Conservation (phyloP, 2,113 vertebrate species). For the Macrotus californicus region DNA sequence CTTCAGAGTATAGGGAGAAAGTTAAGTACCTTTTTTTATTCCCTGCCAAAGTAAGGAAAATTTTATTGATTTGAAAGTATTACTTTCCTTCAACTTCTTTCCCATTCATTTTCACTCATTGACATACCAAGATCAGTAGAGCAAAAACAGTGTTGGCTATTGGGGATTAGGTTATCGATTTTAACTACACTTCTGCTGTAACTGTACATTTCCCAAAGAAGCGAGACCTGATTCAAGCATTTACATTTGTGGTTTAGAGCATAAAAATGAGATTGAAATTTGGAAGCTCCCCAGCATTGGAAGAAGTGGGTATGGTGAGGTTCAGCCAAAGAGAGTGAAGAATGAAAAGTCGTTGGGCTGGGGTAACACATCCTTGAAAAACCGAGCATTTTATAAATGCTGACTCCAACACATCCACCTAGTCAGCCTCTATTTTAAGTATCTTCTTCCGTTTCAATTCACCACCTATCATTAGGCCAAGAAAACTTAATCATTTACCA, state of each 20-base stretch:
- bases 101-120: neutral
- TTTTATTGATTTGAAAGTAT: neutral
- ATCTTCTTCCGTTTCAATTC: neutral
- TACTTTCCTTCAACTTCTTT: neutral
- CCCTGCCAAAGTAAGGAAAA: neutral
- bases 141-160: neutral
- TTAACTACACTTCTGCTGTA: neutral
- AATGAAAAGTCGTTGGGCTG: neutral
- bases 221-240: neutral
- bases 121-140: neutral
- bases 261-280: neutral
- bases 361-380: neutral
- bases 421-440: neutral
- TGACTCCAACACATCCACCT: neutral
- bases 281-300: neutral
- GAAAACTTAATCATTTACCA: neutral
- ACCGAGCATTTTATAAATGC: neutral
- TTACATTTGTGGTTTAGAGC: neutral
- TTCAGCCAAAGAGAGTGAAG: neutral
- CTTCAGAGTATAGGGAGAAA: neutral
- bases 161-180: neutral
- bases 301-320: neutral
- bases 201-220: neutral
- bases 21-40: neutral
- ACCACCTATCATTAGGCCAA: neutral